Percentiles rank a stretch among this genome's conserved stretches.
Evolutionary conservation across 1,140 invertebrate species (phyloP).

Genomic region (Latrodectus geometricus): DNA sequence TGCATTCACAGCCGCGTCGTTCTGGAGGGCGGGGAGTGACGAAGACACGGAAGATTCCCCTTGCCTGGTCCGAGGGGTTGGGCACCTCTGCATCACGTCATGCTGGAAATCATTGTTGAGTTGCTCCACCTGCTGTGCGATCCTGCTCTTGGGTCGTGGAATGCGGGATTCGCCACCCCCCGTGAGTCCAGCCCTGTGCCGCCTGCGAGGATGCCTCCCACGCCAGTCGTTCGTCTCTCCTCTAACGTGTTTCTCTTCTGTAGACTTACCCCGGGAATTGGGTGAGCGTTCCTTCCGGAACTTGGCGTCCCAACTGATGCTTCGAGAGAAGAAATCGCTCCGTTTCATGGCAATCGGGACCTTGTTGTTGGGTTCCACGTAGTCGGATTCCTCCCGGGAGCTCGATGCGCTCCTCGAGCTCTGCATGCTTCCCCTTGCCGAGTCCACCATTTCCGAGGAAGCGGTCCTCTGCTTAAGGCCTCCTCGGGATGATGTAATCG

Average conservation of each 20-base stretch:
- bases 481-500: neutral
- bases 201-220: conserved; percentile 13
- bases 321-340: conserved; percentile 51
- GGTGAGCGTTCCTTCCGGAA: conserved; percentile 31
- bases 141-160: conserved; percentile 37
- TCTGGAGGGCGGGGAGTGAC: conserved; percentile 39
- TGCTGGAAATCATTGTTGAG: conserved; percentile 5
- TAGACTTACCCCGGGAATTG: neutral
- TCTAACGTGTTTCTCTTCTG: conserved; percentile 11
- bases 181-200: conserved; percentile 35
- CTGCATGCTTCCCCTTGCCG: conserved; percentile 1
- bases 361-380: conserved; percentile 10
- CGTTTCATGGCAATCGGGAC: conserved; percentile 27
- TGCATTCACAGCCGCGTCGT: neutral
- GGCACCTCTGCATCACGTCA: neutral
- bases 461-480: conserved; percentile 8
- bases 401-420: conserved; percentile 49
- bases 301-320: conserved; percentile 62
- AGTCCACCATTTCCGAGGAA: neutral
- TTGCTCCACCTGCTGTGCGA: conserved; percentile 17
- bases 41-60: conserved; percentile 39
- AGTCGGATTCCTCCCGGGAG: conserved; percentile 41
- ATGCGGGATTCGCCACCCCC: conserved; percentile 54
- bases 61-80: neutral
- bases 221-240: conserved; percentile 16